Conservation (phyloP, 1,140 invertebrate genomes). For the Augochlora pura region DNA sequence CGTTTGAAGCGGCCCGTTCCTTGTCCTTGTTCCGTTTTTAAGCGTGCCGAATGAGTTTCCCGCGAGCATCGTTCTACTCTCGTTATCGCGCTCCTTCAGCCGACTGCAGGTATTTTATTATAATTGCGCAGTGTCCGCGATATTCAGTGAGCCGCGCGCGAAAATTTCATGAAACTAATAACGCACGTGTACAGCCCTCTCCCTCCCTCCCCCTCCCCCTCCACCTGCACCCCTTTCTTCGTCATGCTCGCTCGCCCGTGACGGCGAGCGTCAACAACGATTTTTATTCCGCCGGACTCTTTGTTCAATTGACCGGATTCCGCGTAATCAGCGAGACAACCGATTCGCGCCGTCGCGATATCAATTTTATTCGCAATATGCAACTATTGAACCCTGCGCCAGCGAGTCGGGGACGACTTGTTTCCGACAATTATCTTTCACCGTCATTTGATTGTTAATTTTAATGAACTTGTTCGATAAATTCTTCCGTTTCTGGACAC, state of each 20-base stretch:
- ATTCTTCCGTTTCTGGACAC: no score
- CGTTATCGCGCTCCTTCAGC: constrained; percentile 12
- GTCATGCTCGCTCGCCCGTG: background rate
- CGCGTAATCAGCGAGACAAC: background rate
- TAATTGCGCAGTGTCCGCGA: constrained; percentile 34
- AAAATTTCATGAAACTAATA: constrained; percentile 47
- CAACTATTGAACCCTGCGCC: no score
- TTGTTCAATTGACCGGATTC: background rate
- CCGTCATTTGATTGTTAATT: no score
- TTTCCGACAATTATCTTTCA: no score
- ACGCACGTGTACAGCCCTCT: constrained; percentile 16
- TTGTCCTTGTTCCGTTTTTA: background rate
- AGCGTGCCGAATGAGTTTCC: constrained; percentile 6
- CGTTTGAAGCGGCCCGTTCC: background rate
- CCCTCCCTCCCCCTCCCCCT: no score
- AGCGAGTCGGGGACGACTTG: no score
- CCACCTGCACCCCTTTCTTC: background rate
- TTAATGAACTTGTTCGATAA: no score
- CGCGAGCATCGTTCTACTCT: constrained; percentile 8
- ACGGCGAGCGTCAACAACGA: constrained; percentile 16
- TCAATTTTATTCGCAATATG: no score
- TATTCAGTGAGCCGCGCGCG: constrained; percentile 28
- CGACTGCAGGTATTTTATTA: constrained; percentile 35
- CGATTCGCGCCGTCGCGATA: background rate
- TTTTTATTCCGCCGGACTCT: constrained; percentile 3